Percentiles rank a stretch among this genome's conserved stretches.
phyloP scores from a whole-genome alignment of 2,797 vertebrate genomes.

The Eremophila alpestris region DNA sequence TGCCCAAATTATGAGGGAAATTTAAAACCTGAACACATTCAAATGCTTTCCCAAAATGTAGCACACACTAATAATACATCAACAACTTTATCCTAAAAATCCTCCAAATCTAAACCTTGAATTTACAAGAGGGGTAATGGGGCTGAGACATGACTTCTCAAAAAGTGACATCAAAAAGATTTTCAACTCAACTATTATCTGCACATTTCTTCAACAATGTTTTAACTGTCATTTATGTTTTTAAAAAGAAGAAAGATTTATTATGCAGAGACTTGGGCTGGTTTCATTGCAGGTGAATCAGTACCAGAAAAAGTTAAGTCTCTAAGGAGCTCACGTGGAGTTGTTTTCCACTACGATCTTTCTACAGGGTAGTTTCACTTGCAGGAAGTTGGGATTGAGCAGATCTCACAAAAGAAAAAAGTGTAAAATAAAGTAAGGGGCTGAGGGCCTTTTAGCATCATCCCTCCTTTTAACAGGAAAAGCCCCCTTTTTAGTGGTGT shows the following conservation, averaged over 20 bases:
- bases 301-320: not conserved
- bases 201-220: not conserved
- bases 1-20: not conserved
- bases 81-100: not conserved
- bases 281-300: conserved; percentile 7
- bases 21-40: not conserved
- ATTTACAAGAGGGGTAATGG: not conserved
- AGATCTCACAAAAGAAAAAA: not conserved
- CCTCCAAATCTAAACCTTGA: not conserved
- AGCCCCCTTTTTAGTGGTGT: not conserved
- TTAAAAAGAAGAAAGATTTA: not conserved
- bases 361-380: not conserved
- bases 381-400: not conserved
- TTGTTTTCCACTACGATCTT: not conserved
- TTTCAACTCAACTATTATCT: not conserved
- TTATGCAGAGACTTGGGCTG: not conserved
- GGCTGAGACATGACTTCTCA: not conserved
- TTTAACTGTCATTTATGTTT: not conserved
- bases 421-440: not conserved
- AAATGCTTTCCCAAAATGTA: not conserved
- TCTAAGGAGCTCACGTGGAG: not conserved
- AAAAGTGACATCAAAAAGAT: not conserved
- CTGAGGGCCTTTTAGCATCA: not conserved
- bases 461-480: not conserved
- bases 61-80: not conserved